Evolutionary conservation across 2,888 invertebrate species (phyloP).

Genomic region (Epicampocera succincta): DNA sequence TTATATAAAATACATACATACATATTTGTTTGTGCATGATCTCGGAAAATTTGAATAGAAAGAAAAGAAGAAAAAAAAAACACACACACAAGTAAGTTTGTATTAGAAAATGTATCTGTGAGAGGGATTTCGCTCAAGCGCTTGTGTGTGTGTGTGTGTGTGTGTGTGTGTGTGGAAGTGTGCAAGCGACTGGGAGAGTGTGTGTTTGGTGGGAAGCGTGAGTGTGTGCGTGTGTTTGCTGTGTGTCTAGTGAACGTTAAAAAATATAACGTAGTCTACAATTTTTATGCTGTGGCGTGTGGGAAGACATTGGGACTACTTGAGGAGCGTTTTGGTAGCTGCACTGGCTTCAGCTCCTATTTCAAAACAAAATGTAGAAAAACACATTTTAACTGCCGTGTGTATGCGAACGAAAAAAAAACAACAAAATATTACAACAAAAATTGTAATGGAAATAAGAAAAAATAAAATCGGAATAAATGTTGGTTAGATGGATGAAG

Average conservation of each 20-base stretch:
- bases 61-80: constrained; percentile 27
- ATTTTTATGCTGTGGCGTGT: constrained; percentile 75
- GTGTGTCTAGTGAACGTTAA: constrained; percentile 68
- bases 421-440: constrained; percentile 39
- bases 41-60: constrained; percentile 60
- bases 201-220: constrained; percentile 27
- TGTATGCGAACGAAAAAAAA: constrained; percentile 46
- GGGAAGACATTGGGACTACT: constrained; percentile 82
- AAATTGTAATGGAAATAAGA: constrained; percentile 38
- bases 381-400: constrained; percentile 80
- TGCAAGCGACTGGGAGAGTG: constrained; percentile 47
- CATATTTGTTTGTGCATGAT: constrained; percentile 38
- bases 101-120: constrained; percentile 54
- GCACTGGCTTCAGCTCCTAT: constrained; percentile 82
- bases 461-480: constrained; percentile 37
- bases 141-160: constrained; percentile 5
- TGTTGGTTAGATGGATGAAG: constrained; percentile 55
- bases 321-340: constrained; percentile 82
- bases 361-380: constrained; percentile 81
- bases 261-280: constrained; percentile 67
- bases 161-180: constrained; percentile 48
- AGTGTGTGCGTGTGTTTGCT: constrained; percentile 61
- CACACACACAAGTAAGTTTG: constrained; percentile 55
- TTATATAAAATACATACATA: constrained; percentile 8
- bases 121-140: not conserved